phyloP scores from a whole-genome alignment of 1,140 invertebrate genomes.

The Sinonovacula constricta region DNA sequence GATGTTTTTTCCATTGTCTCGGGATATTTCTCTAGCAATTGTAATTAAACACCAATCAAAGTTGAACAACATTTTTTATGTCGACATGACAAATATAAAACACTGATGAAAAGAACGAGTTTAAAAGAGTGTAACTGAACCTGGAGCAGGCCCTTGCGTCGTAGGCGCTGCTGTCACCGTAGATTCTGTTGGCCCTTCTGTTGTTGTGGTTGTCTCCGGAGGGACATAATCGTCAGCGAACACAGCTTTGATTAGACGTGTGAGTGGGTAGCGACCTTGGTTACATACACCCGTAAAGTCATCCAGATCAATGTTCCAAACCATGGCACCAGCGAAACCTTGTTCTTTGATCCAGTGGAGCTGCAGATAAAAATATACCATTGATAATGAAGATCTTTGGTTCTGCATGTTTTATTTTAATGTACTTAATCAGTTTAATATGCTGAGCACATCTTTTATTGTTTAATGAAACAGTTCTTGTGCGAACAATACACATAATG shows the following conservation, averaged over 20 bases:
- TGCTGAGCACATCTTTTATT: too few relatives aligned
- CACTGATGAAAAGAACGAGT: too few relatives aligned
- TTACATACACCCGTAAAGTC: conserved; percentile 26
- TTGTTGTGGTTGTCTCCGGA: not conserved
- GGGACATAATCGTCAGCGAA: not conserved
- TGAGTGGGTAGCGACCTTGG: conserved; percentile 35
- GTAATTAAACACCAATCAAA: too few relatives aligned
- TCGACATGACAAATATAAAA: too few relatives aligned
- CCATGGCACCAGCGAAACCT: conserved; percentile 31
- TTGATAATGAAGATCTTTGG: not conserved
- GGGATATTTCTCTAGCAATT: too few relatives aligned
- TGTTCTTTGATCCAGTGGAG: conserved; percentile 2
- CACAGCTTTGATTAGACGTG: conserved; percentile 10
- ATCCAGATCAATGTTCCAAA: conserved; percentile 32
- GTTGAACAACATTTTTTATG: too few relatives aligned
- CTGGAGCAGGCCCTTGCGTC: too few relatives aligned
- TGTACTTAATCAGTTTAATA: too few relatives aligned
- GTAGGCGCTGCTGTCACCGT: not conserved
- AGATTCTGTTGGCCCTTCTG: not conserved
- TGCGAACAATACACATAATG: too few relatives aligned
- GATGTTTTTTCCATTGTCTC: too few relatives aligned
- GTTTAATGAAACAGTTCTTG: too few relatives aligned
- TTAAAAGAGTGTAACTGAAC: too few relatives aligned
- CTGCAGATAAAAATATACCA: not conserved
- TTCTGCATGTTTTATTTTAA: not conserved